phyloP scores from a whole-genome alignment of 2,113 vertebrate species.

The Condylura cristata region DNA sequence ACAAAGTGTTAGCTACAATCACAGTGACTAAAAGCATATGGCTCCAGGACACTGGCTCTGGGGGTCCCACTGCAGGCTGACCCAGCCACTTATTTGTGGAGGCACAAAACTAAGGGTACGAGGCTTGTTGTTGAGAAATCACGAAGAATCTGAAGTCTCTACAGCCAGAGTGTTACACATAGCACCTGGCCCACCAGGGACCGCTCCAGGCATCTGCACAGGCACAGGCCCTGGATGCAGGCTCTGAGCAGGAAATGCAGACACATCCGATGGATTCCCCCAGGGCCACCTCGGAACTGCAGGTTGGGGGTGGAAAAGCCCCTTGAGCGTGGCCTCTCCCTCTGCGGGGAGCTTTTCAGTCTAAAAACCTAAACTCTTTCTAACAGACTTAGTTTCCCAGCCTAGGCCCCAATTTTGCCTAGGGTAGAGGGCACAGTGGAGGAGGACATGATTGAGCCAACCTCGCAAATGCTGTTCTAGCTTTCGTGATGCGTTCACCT shows the following conservation, averaged over 20 bases:
- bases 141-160: not conserved
- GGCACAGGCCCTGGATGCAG: rapidly evolving
- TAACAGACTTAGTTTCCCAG: not conserved
- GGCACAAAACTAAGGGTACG: not conserved
- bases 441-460: not conserved
- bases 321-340: not conserved
- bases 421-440: no score
- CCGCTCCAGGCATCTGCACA: rapidly evolving
- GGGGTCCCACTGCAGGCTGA: not conserved
- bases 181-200: rapidly evolving
- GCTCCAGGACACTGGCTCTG: not conserved
- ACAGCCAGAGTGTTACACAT: not conserved
- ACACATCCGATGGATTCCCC: no score
- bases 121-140: not conserved
- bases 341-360: not conserved
- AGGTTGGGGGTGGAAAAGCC: not conserved
- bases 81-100: not conserved
- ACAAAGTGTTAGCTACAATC: not conserved
- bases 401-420: not conserved
- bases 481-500: not conserved
- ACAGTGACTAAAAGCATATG: not conserved
- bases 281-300: not conserved
- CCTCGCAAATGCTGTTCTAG: not conserved
- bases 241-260: not conserved
- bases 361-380: not conserved